Percentiles rank a stretch among this genome's conserved stretches.
phyloP scores from a whole-genome alignment of 1,140 invertebrate species.

The Aphis craccivora region DNA sequence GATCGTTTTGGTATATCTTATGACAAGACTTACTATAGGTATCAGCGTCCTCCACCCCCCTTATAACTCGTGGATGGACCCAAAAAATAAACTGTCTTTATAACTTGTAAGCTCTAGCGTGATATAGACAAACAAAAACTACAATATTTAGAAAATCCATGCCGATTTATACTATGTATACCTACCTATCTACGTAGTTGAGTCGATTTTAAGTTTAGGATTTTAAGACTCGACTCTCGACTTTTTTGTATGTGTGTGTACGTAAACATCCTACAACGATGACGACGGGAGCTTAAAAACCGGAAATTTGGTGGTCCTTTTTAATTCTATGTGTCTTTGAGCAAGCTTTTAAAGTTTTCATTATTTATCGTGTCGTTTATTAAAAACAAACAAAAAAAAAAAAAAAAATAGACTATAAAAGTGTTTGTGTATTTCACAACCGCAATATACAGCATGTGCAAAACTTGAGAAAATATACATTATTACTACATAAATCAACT shows the following conservation, averaged over 20 bases:
- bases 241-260: background rate
- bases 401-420: background rate
- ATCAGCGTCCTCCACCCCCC: background rate
- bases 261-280: background rate
- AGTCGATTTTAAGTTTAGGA: conserved; percentile 5
- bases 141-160: background rate
- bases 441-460: background rate
- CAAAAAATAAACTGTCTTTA: background rate
- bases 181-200: background rate
- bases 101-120: background rate
- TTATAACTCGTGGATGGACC: background rate
- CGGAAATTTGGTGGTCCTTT: background rate
- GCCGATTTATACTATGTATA: background rate
- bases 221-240: background rate
- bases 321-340: background rate
- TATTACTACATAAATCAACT: conserved; percentile 13
- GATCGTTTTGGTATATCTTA: background rate
- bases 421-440: background rate
- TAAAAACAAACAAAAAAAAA: background rate
- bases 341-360: background rate
- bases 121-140: background rate
- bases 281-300: background rate
- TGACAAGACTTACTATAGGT: background rate
- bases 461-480: background rate
- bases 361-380: conserved; percentile 22